These are phyloP conservation scores for Brevimyrus niger DNA, from an alignment of 2,113 vertebrate species.

Conservation along the genomic window DNA sequence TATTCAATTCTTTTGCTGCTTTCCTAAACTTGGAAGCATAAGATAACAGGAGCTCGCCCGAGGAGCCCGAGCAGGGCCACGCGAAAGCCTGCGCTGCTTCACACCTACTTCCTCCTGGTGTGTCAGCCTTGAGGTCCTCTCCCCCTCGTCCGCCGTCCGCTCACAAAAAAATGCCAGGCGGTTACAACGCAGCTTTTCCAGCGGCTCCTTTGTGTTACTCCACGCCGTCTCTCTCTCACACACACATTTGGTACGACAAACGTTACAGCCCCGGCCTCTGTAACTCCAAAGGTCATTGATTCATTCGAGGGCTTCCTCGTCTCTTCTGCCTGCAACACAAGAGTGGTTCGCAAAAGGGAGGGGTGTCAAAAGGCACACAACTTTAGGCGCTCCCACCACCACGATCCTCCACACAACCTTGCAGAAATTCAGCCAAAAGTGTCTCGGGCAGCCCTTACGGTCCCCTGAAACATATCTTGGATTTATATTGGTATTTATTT, in stretches of 20 bases:
- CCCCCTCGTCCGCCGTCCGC: slow-evolving; percentile 49
- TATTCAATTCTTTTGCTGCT: not conserved
- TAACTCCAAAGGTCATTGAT: slow-evolving; percentile 42
- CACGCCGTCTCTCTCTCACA: slow-evolving; percentile 22
- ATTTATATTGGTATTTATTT: not conserved
- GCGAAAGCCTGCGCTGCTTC: slow-evolving; percentile 35
- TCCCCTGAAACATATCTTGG: not conserved
- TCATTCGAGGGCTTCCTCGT: slow-evolving; percentile 40
- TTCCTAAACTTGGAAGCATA: slow-evolving; percentile 9
- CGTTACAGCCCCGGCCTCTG: slow-evolving; percentile 22
- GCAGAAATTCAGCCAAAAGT: not conserved
- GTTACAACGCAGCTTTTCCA: slow-evolving; percentile 38
- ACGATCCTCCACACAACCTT: not conserved
- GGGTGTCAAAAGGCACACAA: slow-evolving; percentile 45
- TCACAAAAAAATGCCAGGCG: slow-evolving; percentile 33
- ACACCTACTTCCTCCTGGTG: slow-evolving; percentile 37
- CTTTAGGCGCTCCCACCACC: slow-evolving; percentile 7
- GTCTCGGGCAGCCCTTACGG: not conserved
- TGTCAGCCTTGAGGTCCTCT: slow-evolving; percentile 39
- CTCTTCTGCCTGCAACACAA: slow-evolving; percentile 52
- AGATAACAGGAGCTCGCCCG: not conserved
- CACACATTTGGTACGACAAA: slow-evolving; percentile 15
- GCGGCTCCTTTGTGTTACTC: slow-evolving; percentile 41
- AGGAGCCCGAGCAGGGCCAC: slow-evolving; percentile 24
- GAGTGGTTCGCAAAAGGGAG: slow-evolving; percentile 58